phyloP scores from a whole-genome alignment of 2,888 invertebrate genomes.

The Trissoscelio sp. region DNA sequence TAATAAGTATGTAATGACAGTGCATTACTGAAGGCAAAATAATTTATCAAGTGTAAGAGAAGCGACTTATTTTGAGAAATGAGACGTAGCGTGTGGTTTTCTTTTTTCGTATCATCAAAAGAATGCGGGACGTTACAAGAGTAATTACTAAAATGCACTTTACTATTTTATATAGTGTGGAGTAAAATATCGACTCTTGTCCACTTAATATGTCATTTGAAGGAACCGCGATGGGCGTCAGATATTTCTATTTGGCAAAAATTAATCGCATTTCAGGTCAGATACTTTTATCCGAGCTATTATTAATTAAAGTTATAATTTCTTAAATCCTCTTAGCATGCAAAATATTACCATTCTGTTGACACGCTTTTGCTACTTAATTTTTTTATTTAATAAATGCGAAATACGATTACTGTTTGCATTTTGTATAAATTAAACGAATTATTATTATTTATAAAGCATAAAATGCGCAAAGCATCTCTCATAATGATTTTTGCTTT shows the following conservation, averaged over 20 bases:
- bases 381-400: too few relatives aligned
- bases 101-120: constrained; percentile 3
- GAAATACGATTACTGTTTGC: too few relatives aligned
- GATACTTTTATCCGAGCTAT: neutral
- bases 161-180: constrained; percentile 8
- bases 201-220: constrained; percentile 4
- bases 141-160: constrained; percentile 39
- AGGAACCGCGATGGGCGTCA: neutral
- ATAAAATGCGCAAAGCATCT: too few relatives aligned
- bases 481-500: too few relatives aligned
- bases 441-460: too few relatives aligned
- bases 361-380: too few relatives aligned
- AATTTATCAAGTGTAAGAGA: constrained; percentile 23
- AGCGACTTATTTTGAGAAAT: constrained; percentile 34
- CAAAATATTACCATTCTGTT: too few relatives aligned
- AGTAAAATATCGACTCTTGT: constrained; percentile 6
- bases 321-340: neutral
- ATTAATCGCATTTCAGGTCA: constrained; percentile 10
- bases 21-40: constrained; percentile 9
- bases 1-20: constrained; percentile 8
- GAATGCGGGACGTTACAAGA: neutral
- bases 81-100: neutral
- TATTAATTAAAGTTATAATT: constrained; percentile 3
- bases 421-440: too few relatives aligned
- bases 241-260: neutral